phyloP scores from a whole-genome alignment of 2,888 invertebrate genomes.

The Anodontia alba region DNA sequence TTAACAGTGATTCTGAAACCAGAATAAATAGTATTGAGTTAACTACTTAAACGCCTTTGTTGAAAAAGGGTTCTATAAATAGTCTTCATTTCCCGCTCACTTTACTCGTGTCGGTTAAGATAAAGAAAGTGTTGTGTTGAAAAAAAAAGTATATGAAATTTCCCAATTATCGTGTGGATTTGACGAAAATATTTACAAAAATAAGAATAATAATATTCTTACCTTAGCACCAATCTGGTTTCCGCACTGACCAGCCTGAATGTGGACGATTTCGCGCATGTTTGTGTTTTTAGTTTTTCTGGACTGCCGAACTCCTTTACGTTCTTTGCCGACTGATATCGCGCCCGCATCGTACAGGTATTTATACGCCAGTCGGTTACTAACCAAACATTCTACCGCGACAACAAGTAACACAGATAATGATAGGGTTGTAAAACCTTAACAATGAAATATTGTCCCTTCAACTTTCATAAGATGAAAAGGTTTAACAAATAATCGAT shows the following conservation, averaged over 20 bases:
- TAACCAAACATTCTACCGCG: not conserved
- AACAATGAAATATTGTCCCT: not conserved
- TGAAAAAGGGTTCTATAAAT: too few species aligned
- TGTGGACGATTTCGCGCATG: conserved; percentile 15
- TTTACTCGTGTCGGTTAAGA: too few species aligned
- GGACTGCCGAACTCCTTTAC: not conserved
- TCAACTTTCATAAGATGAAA: conserved; percentile 11
- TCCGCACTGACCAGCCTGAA: conserved; percentile 8
- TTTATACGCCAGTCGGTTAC: conserved; percentile 6
- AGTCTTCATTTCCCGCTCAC: too few species aligned
- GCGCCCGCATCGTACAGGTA: not conserved
- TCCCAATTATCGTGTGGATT: too few species aligned
- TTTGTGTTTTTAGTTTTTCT: not conserved
- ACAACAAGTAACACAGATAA: not conserved
- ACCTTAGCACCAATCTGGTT: conserved; percentile 21
- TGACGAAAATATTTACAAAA: too few species aligned
- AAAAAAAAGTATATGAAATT: too few species aligned
- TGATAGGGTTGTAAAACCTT: not conserved
- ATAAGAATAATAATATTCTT: not conserved
- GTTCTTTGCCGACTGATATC: conserved; percentile 3
- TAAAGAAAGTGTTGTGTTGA: too few species aligned
- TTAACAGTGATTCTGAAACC: too few species aligned
- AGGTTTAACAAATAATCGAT: not conserved
- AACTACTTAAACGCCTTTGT: too few species aligned
- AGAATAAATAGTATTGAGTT: too few species aligned